A percentile compares a stretch with the other conserved stretches of the same genome.
phyloP scores from a whole-genome alignment of 2,797 vertebrate genomes.

The Enteromius radiatus region DNA sequence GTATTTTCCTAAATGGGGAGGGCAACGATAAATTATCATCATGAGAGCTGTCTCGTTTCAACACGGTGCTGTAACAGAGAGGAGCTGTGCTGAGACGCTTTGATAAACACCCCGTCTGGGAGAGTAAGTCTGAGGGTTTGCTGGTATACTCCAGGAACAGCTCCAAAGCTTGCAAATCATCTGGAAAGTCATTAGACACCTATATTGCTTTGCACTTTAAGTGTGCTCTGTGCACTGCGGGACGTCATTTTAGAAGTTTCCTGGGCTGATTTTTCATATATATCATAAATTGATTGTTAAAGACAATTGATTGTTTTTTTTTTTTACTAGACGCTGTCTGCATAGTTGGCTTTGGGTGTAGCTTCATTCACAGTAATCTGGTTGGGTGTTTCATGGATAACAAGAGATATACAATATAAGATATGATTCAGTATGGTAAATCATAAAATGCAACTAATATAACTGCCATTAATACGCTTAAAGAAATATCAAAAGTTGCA shows the following conservation, averaged over 20 bases:
- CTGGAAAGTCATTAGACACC: slow-evolving; percentile 47
- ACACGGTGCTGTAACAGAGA: slow-evolving; percentile 1
- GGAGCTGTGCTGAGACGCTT: slow-evolving; percentile 4
- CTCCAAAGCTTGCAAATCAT: slow-evolving; percentile 23
- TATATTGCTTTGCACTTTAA: slow-evolving; percentile 15
- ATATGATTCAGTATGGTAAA: not conserved
- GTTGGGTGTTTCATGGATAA: not conserved
- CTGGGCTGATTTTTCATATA: not conserved
- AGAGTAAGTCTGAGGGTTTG: slow-evolving; percentile 13
- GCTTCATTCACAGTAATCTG: not conserved
- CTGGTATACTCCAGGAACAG: slow-evolving; percentile 27
- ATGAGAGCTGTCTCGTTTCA: slow-evolving; percentile 47
- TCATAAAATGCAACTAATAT: not conserved
- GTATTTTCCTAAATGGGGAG: slow-evolving; percentile 35
- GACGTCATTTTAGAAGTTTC: not conserved
- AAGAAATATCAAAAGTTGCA: not conserved
- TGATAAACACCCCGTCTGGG: slow-evolving; percentile 41
- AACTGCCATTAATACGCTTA: not conserved
- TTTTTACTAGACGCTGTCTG: slow-evolving; percentile 11
- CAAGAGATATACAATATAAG: not conserved
- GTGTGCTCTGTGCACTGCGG: slow-evolving; percentile 1
- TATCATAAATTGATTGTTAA: slow-evolving; percentile 16
- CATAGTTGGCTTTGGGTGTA: slow-evolving; percentile 2
- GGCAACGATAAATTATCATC: slow-evolving; percentile 51
- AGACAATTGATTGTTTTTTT: too few relatives aligned